Evolutionary conservation across 2,888 invertebrate species (phyloP).

Genomic region (Drosophila merina): DNA sequence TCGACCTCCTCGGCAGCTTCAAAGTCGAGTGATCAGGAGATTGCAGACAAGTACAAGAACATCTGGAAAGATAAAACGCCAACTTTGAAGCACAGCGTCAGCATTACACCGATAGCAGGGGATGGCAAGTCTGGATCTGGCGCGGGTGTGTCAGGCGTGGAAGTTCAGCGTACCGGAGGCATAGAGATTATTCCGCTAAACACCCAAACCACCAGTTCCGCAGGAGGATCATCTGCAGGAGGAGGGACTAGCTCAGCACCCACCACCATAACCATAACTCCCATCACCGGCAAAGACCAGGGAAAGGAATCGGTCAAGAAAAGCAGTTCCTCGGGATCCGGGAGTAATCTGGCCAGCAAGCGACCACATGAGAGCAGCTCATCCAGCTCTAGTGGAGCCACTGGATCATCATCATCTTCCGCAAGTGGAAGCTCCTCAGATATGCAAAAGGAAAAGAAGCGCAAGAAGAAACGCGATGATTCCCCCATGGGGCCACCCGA

Average conservation of each 20-base stretch:
- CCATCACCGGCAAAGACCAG: constrained; percentile 85
- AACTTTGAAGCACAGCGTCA: constrained; percentile 81
- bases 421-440: constrained; percentile 47
- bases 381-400: constrained; percentile 38
- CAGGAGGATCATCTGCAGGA: constrained; percentile 13
- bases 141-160: constrained; percentile 47
- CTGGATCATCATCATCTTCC: constrained; percentile 33
- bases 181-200: constrained; percentile 94
- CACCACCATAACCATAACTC: constrained; percentile 94
- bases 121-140: constrained; percentile 39
- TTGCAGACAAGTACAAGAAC: constrained; percentile 83
- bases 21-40: constrained; percentile 72
- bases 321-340: constrained; percentile 11
- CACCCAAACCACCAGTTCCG: constrained; percentile 75
- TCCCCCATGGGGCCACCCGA: constrained; percentile 88
- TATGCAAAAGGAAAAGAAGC: constrained; percentile 87
- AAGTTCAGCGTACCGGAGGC: constrained; percentile 78
- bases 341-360: constrained; percentile 52
- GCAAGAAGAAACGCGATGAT: constrained; percentile 90
- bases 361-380: constrained; percentile 61
- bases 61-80: constrained; percentile 83
- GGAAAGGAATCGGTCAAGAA: constrained; percentile 56
- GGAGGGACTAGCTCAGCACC: constrained; percentile 86
- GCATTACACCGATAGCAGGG: constrained; percentile 81
- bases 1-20: constrained; percentile 38